Percentiles rank a stretch among this genome's conserved stretches.
These are phyloP conservation scores for Rhagoletis pomonella DNA, from an alignment of 1,140 invertebrate species.

Conservation along the genomic window DNA sequence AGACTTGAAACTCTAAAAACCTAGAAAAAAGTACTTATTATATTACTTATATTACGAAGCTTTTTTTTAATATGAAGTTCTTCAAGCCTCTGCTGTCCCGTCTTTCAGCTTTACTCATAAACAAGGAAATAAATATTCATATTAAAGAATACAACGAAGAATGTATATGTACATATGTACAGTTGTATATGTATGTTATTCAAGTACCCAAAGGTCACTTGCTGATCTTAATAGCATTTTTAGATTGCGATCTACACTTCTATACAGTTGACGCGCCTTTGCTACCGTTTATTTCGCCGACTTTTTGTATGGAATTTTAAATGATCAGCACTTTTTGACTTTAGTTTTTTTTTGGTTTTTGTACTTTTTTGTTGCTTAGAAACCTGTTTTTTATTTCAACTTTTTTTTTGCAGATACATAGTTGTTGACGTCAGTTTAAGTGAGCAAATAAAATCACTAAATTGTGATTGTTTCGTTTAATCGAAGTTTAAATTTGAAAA, in stretches of 20 bases:
- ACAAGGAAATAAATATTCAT: too few relatives aligned
- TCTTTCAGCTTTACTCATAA: too few relatives aligned
- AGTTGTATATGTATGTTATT: too few relatives aligned
- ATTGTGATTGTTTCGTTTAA: neutral
- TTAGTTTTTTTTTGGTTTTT: neutral
- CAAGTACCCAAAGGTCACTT: neutral
- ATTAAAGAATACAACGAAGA: too few relatives aligned
- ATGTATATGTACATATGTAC: too few relatives aligned
- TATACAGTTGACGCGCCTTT: neutral
- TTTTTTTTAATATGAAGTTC: too few relatives aligned
- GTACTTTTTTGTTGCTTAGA: neutral
- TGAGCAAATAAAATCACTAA: neutral
- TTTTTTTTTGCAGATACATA: neutral
- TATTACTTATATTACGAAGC: too few relatives aligned
- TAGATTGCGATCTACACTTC: constrained; percentile 11
- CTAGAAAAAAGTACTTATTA: too few relatives aligned
- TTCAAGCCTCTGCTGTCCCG: too few relatives aligned
- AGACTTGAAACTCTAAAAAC: too few relatives aligned
- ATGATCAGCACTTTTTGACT: neutral
- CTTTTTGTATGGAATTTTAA: neutral
- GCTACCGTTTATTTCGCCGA: constrained; percentile 15
- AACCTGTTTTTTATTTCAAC: constrained; percentile 23
- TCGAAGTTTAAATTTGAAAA: too few relatives aligned
- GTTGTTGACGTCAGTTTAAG: neutral
- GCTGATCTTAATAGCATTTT: constrained; percentile 5